Base-by-base conservation (phyloP, 2,113 vertebrate species). In the Dipodomys ordii region DNA sequence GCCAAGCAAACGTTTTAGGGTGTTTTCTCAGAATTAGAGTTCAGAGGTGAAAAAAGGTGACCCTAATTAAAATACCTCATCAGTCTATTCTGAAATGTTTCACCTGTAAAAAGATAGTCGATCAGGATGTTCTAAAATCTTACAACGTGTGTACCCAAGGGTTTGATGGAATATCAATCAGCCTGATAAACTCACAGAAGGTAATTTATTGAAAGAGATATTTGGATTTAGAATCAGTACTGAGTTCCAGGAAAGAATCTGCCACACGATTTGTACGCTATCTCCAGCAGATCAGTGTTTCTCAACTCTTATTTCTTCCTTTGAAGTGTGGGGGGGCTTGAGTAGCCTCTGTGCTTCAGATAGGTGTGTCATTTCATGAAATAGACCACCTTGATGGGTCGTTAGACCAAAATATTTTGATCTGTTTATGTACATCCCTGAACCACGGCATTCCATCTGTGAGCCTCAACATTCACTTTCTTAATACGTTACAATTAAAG, bases 21-120 rank as follows among this genome's bases (percentile, higher is more conserved):
- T 96, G 93, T 96, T 97, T 97, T 94, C 90, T 80, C 86, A 95
- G 96, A 95, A 95, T 97, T 97, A 97, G 78, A 95, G 95, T 97
- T 97, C 95, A 97, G 94, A 97, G 92, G 94, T 97, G 90, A 96
- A 96, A 97, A 49, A 96, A 73, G 85, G 72, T 90, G 82, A 88
- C 90, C 93, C 65, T 90, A 83, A 83, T 95, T 95, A 88, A 92
- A 95, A 95, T 76, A 83, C 93, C 78, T 15, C 85, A 83, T 23
- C 71, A 95, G 60, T 94, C 91, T 83, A 57, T 65, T 96, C 96
- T 95, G 92, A 95, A 94, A 76, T 90, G 83, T 90, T 91, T 93
- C 94, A 91, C 91, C 92, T 96, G 94, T 95, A 92, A 90, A 95
- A 94, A 60, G 85, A 86, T 83, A 46, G 57, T 46, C 22, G 32